Base-by-base conservation (phyloP, 2,113 vertebrate species). In the Equus quagga region DNA sequence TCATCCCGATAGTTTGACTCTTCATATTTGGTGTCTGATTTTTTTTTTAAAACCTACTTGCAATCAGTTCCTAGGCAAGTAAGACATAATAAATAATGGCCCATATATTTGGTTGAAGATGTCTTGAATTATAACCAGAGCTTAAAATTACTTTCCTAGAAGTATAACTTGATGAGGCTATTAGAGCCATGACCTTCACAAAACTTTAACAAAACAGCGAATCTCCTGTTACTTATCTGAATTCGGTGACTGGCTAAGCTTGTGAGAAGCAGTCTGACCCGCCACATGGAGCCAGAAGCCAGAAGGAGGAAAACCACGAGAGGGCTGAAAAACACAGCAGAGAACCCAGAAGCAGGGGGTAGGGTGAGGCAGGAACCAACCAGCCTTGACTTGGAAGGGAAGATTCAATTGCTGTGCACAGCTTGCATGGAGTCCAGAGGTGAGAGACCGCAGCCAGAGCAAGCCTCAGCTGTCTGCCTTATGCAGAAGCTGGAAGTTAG, bases 21-120 rank as follows among this genome's bases (percentile, higher is more conserved):
- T 97, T 98, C 82, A 91, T 86, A 49, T 96, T 91, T 96, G 78
- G 41, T 93, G 10, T n/a, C 82, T 62, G 88, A 95, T 75, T 97
- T 97, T 84, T 94, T 97, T 88, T 44, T 54, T 75, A 76, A 41
- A 41, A 41, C 93, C 91, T 92, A 49, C 49, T 98, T 96, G 44
- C 10, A 85, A 36, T 96, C 89, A 98, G 88, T 84, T 78, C 86
- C 95, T 95, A 96, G 95, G 89, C 33, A 31, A 83, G 94, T 67
- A 70, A 96, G 86, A 92, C 95, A 96, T 96, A 94, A 76, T 97
- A 97, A 98, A 88, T 97, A 98, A 98, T 91, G 85, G 93, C 65
- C 75, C 95, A 51, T 96, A 78, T 97, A 6, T 98, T 98, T 96
- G 44, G 41, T 95, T 92, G 89, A 86, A 95, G 64, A 83, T 96